These are phyloP conservation scores for Drosophila watanabei DNA, from an alignment of 1,140 invertebrate species.

Conservation along the genomic window DNA sequence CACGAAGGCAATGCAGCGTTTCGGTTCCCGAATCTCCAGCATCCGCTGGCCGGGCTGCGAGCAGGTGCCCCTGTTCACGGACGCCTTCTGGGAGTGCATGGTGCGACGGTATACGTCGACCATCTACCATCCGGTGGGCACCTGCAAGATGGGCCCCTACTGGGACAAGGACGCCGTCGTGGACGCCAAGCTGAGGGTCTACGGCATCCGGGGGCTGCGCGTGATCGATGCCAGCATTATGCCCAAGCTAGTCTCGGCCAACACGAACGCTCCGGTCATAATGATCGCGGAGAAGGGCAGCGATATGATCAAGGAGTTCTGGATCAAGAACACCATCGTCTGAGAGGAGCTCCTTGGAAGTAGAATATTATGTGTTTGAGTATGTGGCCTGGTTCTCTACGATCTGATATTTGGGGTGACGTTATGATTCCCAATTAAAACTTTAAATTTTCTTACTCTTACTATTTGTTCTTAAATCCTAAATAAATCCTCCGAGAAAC, in stretches of 20 bases:
- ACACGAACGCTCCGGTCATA: constrained; percentile 93
- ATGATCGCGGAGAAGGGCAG: constrained; percentile 95
- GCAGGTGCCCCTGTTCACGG: constrained; percentile 89
- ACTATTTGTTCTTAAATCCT: not conserved
- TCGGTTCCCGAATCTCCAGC: constrained; percentile 89
- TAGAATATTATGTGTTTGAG: not conserved
- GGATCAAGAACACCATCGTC: constrained; percentile 87
- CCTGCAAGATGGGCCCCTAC: constrained; percentile 96
- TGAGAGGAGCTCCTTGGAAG: constrained; percentile 24
- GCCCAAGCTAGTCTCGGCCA: constrained; percentile 93
- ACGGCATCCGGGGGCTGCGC: constrained; percentile 91
- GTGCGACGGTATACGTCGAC: constrained; percentile 92
- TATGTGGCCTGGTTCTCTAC: not conserved
- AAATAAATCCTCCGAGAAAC: not conserved
- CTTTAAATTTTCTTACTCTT: too few species aligned
- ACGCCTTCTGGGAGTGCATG: constrained; percentile 94
- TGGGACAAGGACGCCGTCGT: constrained; percentile 95
- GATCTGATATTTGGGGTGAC: constrained; percentile 1
- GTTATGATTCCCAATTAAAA: not conserved
- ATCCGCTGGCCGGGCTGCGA: constrained; percentile 90
- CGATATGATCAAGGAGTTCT: constrained; percentile 93
- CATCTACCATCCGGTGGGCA: constrained; percentile 95
- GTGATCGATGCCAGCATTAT: constrained; percentile 95
- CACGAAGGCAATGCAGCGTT: constrained; percentile 90
- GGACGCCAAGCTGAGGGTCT: constrained; percentile 92